phyloP scores from a whole-genome alignment of 2,888 invertebrate species.

The Drosophila dives region DNA sequence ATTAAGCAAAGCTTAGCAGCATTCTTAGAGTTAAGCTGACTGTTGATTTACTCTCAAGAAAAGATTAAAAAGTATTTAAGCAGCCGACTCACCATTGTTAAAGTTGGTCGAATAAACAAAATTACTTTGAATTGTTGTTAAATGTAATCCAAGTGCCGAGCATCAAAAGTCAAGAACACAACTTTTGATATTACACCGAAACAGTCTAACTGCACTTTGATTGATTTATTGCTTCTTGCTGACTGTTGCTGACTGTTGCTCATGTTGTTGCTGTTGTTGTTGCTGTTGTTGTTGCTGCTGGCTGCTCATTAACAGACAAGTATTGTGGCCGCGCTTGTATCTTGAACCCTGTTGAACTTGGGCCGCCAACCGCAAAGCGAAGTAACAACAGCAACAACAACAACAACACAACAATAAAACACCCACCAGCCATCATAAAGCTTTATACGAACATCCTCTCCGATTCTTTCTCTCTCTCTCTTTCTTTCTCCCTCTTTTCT shows the following conservation, averaged over 20 bases:
- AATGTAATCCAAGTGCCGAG: conserved; percentile 18
- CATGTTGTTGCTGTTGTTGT: not conserved
- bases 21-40: not conserved
- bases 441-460: conserved; percentile 24
- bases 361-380: conserved; percentile 70
- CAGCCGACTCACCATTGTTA: not conserved
- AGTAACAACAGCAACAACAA: conserved; percentile 20
- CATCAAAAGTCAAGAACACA: conserved; percentile 32
- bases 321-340: conserved; percentile 64
- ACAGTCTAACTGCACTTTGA: conserved; percentile 65
- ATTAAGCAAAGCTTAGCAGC: not conserved
- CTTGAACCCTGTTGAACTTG: conserved; percentile 70
- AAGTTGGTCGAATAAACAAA: conserved; percentile 3
- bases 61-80: not conserved
- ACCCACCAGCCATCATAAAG: conserved; percentile 49
- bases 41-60: not conserved
- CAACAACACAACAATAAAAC: conserved; percentile 37
- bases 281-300: conserved; percentile 28
- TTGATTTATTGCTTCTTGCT: conserved; percentile 62
- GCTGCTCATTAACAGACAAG: conserved; percentile 53
- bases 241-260: not conserved
- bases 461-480: conserved; percentile 6
- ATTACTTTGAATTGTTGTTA: conserved; percentile 22
- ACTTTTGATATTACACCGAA: conserved; percentile 35
- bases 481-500: not conserved